These are phyloP conservation scores for Capromys pilorides DNA, from an alignment of 2,797 vertebrate species.

Conservation along the genomic window DNA sequence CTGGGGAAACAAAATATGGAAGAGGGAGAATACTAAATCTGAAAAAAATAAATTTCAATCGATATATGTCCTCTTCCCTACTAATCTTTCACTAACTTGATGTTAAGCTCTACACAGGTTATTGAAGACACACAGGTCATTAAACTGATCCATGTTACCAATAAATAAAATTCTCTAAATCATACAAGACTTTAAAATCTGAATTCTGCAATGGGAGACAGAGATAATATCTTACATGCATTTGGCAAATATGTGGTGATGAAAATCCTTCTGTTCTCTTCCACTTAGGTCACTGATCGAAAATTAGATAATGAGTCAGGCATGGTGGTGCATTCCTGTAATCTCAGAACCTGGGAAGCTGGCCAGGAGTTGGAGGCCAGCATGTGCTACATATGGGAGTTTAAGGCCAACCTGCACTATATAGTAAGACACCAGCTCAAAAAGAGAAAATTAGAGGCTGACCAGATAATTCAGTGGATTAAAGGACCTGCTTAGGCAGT, in stretches of 20 bases:
- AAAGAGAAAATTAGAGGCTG: too few species aligned
- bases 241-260: neutral
- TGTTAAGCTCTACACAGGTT: neutral
- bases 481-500: too few species aligned
- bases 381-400: neutral
- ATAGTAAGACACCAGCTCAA: neutral
- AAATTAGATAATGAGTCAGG: neutral
- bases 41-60: neutral
- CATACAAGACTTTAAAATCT: neutral
- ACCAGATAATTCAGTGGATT: too few species aligned
- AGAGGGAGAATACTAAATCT: neutral
- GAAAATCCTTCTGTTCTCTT: neutral
- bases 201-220: neutral
- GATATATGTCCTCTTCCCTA: neutral
- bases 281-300: neutral
- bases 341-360: neutral
- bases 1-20: neutral
- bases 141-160: neutral
- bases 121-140: neutral
- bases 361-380: neutral
- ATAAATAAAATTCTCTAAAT: neutral
- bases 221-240: neutral
- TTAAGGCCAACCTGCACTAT: neutral
- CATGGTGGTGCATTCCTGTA: neutral
- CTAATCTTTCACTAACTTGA: neutral